Percentiles rank a stretch among this genome's conserved stretches.
Evolutionary conservation across 1,140 invertebrate species (phyloP).

Genomic region (Neodiprion lecontei): DNA sequence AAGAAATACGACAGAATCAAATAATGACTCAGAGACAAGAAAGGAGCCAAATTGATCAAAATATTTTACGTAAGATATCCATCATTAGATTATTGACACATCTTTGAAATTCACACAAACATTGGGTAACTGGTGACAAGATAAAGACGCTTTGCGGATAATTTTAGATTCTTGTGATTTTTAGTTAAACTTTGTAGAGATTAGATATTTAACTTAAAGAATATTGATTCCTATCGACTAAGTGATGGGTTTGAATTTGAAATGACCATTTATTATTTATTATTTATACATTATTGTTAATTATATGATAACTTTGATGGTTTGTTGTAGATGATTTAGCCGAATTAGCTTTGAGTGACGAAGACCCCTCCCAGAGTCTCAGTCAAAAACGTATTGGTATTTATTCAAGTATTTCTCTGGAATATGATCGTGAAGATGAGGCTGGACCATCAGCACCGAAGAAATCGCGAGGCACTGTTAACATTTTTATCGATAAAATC

Average conservation of each 20-base stretch:
- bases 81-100: too few relatives aligned
- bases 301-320: neutral
- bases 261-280: neutral
- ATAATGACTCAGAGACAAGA: neutral
- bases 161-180: too few relatives aligned
- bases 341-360: neutral
- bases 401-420: neutral
- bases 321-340: neutral
- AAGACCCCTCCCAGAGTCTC: neutral
- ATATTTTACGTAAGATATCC: neutral
- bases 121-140: too few relatives aligned
- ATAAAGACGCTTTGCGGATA: too few relatives aligned
- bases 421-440: neutral
- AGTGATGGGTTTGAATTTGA: neutral
- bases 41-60: neutral
- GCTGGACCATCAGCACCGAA: slow-evolving; percentile 10
- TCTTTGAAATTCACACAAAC: too few relatives aligned
- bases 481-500: slow-evolving; percentile 31
- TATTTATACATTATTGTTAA: neutral
- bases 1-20: neutral
- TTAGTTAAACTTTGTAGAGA: too few relatives aligned
- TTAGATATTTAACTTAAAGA: too few relatives aligned
- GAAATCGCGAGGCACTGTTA: slow-evolving; percentile 25
- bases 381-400: neutral
- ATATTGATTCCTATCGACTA: too few relatives aligned